Base-by-base conservation (phyloP, 2,888 invertebrate species). In the Orchestes rusci region DNA sequence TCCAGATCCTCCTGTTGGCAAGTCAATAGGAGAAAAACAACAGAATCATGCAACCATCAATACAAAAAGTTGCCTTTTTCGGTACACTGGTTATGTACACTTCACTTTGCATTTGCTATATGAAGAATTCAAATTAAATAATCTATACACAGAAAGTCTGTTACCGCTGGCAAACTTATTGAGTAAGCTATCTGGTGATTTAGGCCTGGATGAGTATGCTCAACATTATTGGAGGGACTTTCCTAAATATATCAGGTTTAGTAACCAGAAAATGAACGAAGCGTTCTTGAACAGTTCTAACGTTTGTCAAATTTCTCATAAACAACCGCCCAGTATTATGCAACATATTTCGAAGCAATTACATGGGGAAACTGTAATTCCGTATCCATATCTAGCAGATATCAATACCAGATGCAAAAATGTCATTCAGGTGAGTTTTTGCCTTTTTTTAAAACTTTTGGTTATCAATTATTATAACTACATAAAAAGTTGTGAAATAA, bases 211-310 rank as follows among this genome's bases (percentile, higher is more conserved):
- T 1, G 69, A 74, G 17, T 94, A 88, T 57, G 73, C 78, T 2
- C 76, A 84, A 54, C 84, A 89, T 65, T 95, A 95, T 63, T 84
- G 87, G 73, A 69, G 85, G 52, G 94, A 94, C 69, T 90, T 82
- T 59, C 92, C 94, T 0, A 65, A 52, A 16, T 28, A 42, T 16
- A 19, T 54, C 4, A 43, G 34, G 8, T 35, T 51, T 8, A 71
- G 37, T 10, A 38, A 39, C 1, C 72, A 75, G 1, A 77, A 79
- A 54, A 71, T 85, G 27, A 69, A 71, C 0, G 71, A 75, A 2
- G 67, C 65, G 1, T 75, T 80, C 51, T 65, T 79, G 28, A 73
- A 76, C 41, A 76, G 75, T 58, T 66, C 85, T 53, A 63, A 67
- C 1, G 66, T 75, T 45, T 85, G 85, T 39, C 69, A 70, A 35